phyloP scores from a whole-genome alignment of 2,888 invertebrate genomes.

The Hydrotaea diabolus region DNA sequence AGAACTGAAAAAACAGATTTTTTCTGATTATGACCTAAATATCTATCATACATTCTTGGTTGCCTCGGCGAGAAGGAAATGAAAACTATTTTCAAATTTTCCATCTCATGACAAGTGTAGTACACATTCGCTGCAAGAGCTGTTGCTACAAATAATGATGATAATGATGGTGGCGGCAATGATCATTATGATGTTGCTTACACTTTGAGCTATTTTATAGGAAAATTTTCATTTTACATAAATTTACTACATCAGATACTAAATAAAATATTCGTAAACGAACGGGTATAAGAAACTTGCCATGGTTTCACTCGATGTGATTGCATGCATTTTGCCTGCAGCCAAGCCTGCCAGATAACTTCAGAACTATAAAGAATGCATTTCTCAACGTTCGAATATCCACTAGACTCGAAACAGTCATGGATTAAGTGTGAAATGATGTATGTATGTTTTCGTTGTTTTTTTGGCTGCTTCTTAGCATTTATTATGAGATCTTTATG shows the following conservation, averaged over 20 bases:
- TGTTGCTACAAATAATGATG: neutral
- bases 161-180: neutral
- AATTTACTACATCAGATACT: constrained; percentile 4
- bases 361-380: constrained; percentile 19
- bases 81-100: constrained; percentile 59
- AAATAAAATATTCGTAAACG: neutral
- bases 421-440: constrained; percentile 35
- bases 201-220: constrained; percentile 34
- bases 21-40: constrained; percentile 41
- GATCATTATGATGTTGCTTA: neutral
- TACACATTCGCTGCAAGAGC: neutral
- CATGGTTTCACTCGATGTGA: neutral
- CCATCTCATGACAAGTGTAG: constrained; percentile 59
- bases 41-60: neutral
- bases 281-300: too few relatives aligned
- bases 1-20: constrained; percentile 15
- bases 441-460: neutral
- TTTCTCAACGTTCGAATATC: constrained; percentile 20
- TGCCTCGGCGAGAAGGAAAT: constrained; percentile 46
- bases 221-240: neutral
- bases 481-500: neutral
- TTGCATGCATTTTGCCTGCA: constrained; percentile 19
- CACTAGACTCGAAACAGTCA: neutral
- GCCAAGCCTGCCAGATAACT: too few relatives aligned
- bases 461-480: neutral